Percentiles rank a stretch among this genome's conserved stretches.
Evolutionary conservation across 2,888 invertebrate genomes (phyloP).

Genomic region (Machimus rusticus): DNA sequence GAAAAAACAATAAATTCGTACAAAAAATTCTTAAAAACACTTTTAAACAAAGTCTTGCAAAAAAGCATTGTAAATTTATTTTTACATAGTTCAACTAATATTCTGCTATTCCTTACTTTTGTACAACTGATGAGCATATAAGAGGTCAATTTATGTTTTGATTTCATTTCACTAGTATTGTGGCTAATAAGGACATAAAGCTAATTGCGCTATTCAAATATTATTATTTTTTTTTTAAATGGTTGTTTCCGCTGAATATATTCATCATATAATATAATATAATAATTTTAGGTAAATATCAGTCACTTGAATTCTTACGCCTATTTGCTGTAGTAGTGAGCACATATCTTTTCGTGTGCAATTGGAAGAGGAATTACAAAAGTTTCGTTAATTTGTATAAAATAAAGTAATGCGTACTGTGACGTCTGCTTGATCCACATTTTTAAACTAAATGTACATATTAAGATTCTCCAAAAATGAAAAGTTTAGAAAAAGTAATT

Average conservation of each 20-base stretch:
- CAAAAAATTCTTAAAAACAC: neutral
- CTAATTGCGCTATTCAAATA: neutral
- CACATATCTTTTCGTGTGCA: neutral
- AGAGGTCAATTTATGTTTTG: neutral
- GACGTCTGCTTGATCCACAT: neutral
- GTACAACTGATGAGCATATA: constrained; percentile 5
- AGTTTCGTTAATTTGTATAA: neutral
- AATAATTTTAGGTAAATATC: constrained; percentile 19
- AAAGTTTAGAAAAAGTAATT: neutral
- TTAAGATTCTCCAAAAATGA: neutral
- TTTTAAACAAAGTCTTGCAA: neutral
- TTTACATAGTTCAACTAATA: constrained; percentile 6
- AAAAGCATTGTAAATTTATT: neutral
- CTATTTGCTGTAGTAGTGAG: constrained; percentile 13
- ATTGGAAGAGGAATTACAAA: neutral
- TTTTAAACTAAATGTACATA: neutral
- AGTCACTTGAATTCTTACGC: constrained; percentile 21
- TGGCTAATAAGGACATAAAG: neutral
- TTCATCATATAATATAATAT: neutral
- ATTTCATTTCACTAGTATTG: neutral
- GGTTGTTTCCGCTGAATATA: neutral
- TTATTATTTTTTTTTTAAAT: neutral
- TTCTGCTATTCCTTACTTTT: neutral
- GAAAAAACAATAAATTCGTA: neutral
- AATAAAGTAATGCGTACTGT: neutral